Conservation (phyloP, 1,140 invertebrate genomes). For the Daktulosphaira vitifoliae region DNA sequence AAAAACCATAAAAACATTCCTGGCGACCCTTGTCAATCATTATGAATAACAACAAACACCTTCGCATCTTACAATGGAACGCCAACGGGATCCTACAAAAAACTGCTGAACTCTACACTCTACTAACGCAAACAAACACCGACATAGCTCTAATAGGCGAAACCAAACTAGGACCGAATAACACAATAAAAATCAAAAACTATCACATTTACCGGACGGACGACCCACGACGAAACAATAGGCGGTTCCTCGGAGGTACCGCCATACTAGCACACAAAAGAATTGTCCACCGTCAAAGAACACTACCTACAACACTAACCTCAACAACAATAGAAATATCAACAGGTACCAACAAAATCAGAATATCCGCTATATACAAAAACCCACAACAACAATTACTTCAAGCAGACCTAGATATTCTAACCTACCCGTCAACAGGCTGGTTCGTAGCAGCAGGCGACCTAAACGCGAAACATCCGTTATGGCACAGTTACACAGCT, state of each 20-base stretch:
- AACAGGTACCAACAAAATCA: background rate
- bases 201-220: background rate
- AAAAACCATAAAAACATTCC: background rate
- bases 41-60: background rate
- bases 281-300: background rate
- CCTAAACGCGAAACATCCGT: background rate
- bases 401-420: background rate
- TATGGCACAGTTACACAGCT: background rate
- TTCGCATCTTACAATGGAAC: background rate
- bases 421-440: background rate
- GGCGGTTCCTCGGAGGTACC: background rate
- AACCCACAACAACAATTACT: background rate
- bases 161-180: background rate
- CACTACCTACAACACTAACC: background rate
- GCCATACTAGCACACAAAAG: background rate
- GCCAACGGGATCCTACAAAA: background rate
- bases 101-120: background rate
- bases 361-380: background rate
- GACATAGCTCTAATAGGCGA: background rate
- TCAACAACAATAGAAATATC: background rate
- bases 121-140: background rate
- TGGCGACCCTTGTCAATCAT: background rate
- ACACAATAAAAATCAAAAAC: background rate
- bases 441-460: background rate
- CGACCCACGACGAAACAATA: background rate